Percentiles rank a stretch among this genome's conserved stretches.
Evolutionary conservation across 2,797 vertebrate genomes (phyloP).

Genomic region (Anguilla obscura): DNA sequence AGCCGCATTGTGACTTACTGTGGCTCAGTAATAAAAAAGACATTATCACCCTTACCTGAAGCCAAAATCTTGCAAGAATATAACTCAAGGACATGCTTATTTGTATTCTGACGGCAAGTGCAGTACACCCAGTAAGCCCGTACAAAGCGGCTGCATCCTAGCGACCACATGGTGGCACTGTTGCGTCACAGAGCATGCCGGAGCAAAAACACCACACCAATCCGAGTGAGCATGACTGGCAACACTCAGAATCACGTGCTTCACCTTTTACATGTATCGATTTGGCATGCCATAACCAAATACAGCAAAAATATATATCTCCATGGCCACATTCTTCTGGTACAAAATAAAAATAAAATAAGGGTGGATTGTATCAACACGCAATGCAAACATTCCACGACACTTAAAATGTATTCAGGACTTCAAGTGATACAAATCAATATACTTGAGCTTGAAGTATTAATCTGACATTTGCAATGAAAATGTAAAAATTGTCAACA

Average conservation of each 20-base stretch:
- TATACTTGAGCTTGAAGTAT: background rate
- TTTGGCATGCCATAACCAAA: constrained; percentile 49
- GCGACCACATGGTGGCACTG: constrained; percentile 55
- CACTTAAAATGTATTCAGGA: background rate
- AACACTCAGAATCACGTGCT: constrained; percentile 41
- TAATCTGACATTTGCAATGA: background rate
- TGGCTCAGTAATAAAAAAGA: constrained; percentile 16
- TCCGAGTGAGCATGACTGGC: constrained; percentile 31
- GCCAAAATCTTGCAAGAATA: constrained; percentile 16
- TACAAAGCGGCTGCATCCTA: background rate
- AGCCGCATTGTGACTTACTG: constrained; percentile 11
- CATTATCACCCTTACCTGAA: constrained; percentile 14
- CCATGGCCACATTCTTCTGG: background rate
- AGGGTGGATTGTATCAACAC: constrained; percentile 7
- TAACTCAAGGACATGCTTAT: constrained; percentile 17
- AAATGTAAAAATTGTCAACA: background rate
- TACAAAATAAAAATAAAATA: background rate
- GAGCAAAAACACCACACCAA: background rate
- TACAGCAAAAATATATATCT: constrained; percentile 39
- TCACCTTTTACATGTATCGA: constrained; percentile 48
- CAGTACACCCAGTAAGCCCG: background rate
- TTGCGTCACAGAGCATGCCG: constrained; percentile 37
- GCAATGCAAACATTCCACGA: background rate
- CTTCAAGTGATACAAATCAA: background rate
- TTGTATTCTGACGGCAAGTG: background rate